Evolutionary conservation across 2,888 invertebrate species (phyloP).

Genomic region (Crepidodera aurea): DNA sequence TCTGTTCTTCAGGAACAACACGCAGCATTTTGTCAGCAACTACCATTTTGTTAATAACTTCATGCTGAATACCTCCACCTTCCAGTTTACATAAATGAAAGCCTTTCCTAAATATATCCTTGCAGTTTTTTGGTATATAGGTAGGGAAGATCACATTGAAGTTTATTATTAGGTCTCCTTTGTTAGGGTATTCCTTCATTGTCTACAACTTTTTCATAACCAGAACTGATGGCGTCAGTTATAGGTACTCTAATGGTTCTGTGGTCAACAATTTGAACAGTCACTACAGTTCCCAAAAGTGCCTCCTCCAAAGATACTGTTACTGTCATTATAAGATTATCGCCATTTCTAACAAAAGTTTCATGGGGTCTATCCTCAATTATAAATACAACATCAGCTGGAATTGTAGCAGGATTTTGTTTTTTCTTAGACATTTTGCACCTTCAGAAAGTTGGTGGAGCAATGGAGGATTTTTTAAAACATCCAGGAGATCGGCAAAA

Average conservation of each 20-base stretch:
- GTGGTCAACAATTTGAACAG: slow-evolving; percentile 74
- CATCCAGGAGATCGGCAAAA: slow-evolving; percentile 78
- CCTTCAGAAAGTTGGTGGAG: slow-evolving; percentile 69
- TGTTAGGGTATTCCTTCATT: slow-evolving; percentile 74
- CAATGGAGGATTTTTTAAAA: slow-evolving; percentile 69
- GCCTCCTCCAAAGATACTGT: slow-evolving; percentile 74
- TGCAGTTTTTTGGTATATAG: slow-evolving; percentile 64
- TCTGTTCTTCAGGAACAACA: slow-evolving; percentile 58
- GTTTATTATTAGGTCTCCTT: slow-evolving; percentile 74
- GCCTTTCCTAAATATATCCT: slow-evolving; percentile 56
- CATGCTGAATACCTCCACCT: slow-evolving; percentile 53
- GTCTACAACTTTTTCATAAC: slow-evolving; percentile 72
- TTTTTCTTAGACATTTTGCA: slow-evolving; percentile 68
- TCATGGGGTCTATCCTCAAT: slow-evolving; percentile 77
- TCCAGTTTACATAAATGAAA: slow-evolving; percentile 57
- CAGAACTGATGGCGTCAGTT: slow-evolving; percentile 75
- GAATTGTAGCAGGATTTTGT: slow-evolving; percentile 74
- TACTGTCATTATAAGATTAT: slow-evolving; percentile 71
- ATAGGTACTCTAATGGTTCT: slow-evolving; percentile 73
- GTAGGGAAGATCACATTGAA: slow-evolving; percentile 70
- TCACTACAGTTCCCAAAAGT: slow-evolving; percentile 73
- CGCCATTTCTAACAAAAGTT: slow-evolving; percentile 70
- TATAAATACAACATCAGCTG: slow-evolving; percentile 79
- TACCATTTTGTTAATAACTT: slow-evolving; percentile 60
- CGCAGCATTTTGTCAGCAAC: slow-evolving; percentile 61